Percentiles rank a stretch among this genome's conserved stretches.
phyloP scores from a whole-genome alignment of 2,113 vertebrate species.

The Lasiurus borealis region DNA sequence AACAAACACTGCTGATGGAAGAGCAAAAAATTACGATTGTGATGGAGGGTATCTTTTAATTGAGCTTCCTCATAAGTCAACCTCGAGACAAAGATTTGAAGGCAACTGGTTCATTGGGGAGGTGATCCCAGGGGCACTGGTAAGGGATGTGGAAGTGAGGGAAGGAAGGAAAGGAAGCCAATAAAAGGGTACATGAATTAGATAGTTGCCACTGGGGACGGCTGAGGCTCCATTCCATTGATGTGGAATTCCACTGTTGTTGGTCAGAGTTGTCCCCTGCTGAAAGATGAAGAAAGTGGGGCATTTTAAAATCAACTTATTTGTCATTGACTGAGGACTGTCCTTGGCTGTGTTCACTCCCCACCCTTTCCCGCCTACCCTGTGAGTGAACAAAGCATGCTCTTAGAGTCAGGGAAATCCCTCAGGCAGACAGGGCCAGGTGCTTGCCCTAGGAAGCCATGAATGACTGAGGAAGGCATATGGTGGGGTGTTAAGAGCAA shows the following conservation, averaged over 20 bases:
- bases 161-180: neutral
- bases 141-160: neutral
- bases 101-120: neutral
- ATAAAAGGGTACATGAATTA: neutral
- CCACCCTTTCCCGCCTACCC: neutral
- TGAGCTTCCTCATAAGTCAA: neutral
- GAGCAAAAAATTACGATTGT: neutral
- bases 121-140: neutral
- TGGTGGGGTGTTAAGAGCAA: neutral
- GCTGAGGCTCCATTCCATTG: neutral
- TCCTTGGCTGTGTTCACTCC: no score
- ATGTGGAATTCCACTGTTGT: neutral
- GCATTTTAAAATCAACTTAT: neutral
- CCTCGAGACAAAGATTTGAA: neutral
- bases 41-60: neutral
- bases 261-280: neutral
- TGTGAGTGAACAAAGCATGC: neutral
- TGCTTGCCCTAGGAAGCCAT: neutral
- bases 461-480: neutral
- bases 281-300: neutral
- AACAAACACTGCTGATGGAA: neutral
- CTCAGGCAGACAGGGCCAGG: neutral
- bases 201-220: neutral
- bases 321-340: neutral
- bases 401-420: neutral